Conservation (phyloP, 2,113 vertebrate genomes). For the Polyodon spathula region DNA sequence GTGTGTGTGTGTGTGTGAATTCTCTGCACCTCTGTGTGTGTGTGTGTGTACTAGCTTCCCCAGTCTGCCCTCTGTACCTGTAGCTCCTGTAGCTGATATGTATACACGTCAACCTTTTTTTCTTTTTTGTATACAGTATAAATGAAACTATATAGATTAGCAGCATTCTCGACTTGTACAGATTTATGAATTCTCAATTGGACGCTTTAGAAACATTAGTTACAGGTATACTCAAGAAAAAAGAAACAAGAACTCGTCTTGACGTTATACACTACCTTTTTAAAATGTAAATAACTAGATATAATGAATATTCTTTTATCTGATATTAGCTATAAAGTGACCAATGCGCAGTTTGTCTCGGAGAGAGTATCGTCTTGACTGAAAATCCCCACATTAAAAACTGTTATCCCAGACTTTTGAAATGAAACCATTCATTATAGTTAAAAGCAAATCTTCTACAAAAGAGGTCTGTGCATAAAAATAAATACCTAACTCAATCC, state of each 20-base stretch:
- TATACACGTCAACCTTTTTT: slow-evolving; percentile 39
- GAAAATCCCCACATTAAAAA: too few species aligned
- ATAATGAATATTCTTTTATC: slow-evolving; percentile 30
- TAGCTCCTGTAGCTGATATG: slow-evolving; percentile 42
- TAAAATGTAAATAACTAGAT: too few species aligned
- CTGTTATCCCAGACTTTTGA: too few species aligned
- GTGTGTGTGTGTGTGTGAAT: too few species aligned
- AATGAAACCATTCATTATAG: slow-evolving; percentile 33
- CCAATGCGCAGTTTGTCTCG: slow-evolving; percentile 41
- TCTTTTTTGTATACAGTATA: slow-evolving; percentile 50
- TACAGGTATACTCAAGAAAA: slow-evolving; percentile 43
- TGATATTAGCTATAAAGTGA: slow-evolving; percentile 54
- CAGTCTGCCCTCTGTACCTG: slow-evolving; percentile 24
- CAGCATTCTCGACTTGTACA: slow-evolving; percentile 57
- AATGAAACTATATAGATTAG: slow-evolving; percentile 58
- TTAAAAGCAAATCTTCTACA: slow-evolving; percentile 50
- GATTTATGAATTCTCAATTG: slow-evolving; percentile 14
- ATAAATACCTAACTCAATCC: slow-evolving; percentile 53
- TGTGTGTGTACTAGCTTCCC: background rate
- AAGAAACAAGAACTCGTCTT: slow-evolving; percentile 41
- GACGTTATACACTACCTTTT: too few species aligned
- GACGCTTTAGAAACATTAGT: slow-evolving; percentile 50
- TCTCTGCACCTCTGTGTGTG: too few species aligned
- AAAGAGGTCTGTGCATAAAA: too few species aligned
- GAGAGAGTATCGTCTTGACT: too few species aligned